Conservation (phyloP, 2,888 invertebrate genomes). For the Plagodis dolabraria region DNA sequence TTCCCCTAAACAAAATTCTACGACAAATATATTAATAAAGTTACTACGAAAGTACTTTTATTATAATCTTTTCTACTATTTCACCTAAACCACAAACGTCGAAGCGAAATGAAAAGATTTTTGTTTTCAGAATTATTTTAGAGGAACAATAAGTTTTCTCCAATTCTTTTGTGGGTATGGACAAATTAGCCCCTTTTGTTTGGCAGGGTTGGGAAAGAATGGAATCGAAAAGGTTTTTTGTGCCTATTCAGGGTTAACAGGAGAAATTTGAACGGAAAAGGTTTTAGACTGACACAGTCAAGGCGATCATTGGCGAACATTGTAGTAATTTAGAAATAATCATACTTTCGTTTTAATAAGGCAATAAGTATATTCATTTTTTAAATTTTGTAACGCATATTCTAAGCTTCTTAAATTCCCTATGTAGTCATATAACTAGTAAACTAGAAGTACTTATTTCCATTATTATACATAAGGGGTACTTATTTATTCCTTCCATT, state of each 20-base stretch:
- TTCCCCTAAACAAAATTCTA: no score
- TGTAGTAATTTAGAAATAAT: no score
- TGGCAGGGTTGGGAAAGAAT: slow-evolving; percentile 43
- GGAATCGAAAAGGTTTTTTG: slow-evolving; percentile 44
- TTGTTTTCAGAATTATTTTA: slow-evolving; percentile 22
- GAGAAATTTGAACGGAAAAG: slow-evolving; percentile 23
- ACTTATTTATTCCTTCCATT: no score
- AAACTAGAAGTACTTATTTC: no score
- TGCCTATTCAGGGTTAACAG: slow-evolving; percentile 32
- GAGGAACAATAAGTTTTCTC: slow-evolving; percentile 39
- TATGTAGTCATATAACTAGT: no score
- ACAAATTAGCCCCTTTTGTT: slow-evolving; percentile 66
- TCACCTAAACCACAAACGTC: slow-evolving; percentile 4
- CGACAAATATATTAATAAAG: no score
- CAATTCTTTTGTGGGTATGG: slow-evolving; percentile 43
- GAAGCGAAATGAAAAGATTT: slow-evolving; percentile 26
- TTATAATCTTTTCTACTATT: slow-evolving; percentile 1
- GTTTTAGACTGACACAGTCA: slow-evolving; percentile 7
- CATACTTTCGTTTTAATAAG: no score
- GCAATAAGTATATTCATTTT: no score
- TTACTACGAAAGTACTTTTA: no score
- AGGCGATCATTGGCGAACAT: not conserved
- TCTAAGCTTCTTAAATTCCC: no score
- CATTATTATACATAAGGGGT: no score
- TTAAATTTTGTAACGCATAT: no score